Conservation (phyloP, 2,113 vertebrate genomes). For the Odocoileus hemionus region DNA sequence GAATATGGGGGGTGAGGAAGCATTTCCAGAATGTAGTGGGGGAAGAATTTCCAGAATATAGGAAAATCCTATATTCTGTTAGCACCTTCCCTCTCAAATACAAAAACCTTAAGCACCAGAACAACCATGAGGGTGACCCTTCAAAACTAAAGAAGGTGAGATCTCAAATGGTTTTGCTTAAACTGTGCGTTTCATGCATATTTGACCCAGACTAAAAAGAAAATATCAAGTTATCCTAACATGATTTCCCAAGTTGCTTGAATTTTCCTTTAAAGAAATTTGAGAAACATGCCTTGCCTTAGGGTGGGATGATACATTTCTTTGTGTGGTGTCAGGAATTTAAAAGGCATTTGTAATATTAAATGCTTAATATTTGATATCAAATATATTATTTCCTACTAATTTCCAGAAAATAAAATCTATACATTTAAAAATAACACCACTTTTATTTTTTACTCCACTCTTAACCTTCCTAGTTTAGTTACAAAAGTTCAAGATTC, state of each 20-base stretch:
- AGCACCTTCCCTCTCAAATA: background rate
- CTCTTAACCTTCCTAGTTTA: slow-evolving; percentile 5
- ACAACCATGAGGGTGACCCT: slow-evolving; percentile 73
- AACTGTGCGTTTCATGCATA: slow-evolving; percentile 50
- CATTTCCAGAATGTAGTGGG: background rate
- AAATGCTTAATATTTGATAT: background rate
- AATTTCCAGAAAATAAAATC: background rate
- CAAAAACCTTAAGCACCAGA: slow-evolving; percentile 48
- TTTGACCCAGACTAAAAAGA: slow-evolving; percentile 52
- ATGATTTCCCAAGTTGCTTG: background rate
- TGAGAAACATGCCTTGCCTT: background rate
- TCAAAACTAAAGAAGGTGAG: slow-evolving; percentile 25
- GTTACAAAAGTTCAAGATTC: slow-evolving; percentile 14
- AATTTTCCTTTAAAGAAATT: background rate
- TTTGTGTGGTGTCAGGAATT: background rate
- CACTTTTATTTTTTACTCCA: slow-evolving; percentile 51
- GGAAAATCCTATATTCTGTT: slow-evolving; percentile 13
- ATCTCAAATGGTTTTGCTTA: slow-evolving; percentile 38
- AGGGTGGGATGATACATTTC: background rate
- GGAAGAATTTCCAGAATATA: background rate
- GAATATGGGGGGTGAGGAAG: no score
- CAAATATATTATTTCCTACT: background rate
- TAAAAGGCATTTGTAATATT: background rate
- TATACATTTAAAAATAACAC: slow-evolving; percentile 4
- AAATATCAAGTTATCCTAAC: slow-evolving; percentile 29